Percentiles rank a stretch among this genome's conserved stretches.
Conservation (phyloP, 2,113 vertebrate genomes). For the Parus major region DNA sequence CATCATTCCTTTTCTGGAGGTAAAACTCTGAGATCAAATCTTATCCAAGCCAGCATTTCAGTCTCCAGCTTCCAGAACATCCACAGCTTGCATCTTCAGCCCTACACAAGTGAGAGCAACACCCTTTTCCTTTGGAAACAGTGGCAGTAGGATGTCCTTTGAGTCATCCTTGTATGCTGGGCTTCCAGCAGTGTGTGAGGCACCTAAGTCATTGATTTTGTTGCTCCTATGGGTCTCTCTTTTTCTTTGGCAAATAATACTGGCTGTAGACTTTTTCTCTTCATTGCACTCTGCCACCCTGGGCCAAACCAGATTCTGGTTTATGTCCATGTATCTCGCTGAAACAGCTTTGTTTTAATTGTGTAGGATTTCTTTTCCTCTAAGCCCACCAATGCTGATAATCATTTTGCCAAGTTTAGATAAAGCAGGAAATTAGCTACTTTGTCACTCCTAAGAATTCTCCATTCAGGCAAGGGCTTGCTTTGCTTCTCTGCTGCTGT, state of each 20-base stretch:
- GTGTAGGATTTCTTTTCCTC: neutral
- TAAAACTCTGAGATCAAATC: neutral
- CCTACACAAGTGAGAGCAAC: accelerated
- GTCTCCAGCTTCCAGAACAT: neutral
- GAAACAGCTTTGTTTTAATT: neutral
- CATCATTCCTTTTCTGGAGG: neutral
- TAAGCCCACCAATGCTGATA: neutral
- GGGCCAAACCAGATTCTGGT: neutral
- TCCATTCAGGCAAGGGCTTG: neutral
- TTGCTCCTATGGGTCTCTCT: neutral
- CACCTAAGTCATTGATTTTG: neutral
- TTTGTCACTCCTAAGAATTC: neutral
- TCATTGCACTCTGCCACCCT: neutral
- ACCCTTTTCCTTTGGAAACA: neutral
- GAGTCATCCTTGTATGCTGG: neutral
- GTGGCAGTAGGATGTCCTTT: neutral
- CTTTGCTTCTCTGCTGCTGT: neutral
- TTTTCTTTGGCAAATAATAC: neutral
- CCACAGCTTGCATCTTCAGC: neutral
- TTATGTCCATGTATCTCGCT: neutral
- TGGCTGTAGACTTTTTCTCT: neutral
- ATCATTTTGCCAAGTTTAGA: neutral
- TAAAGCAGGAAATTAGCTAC: neutral
- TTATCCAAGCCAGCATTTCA: neutral
- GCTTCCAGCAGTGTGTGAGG: neutral